A percentile compares a stretch with the other conserved stretches of the same genome.
Conservation (phyloP, 2,113 vertebrate species). For the Tragelaphus imberbis region DNA sequence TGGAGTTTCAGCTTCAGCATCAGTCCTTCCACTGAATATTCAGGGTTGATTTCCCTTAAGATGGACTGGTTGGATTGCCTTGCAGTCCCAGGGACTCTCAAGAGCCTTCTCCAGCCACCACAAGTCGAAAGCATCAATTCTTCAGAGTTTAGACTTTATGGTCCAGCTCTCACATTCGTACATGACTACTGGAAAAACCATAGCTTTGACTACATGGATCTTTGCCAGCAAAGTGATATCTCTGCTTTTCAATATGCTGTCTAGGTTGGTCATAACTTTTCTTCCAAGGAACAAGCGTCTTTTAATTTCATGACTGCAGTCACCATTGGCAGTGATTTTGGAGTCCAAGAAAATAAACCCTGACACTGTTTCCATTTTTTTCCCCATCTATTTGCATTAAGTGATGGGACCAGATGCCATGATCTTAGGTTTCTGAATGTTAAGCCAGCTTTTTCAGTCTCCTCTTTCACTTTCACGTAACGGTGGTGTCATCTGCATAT, state of each 20-base stretch:
- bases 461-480: neutral
- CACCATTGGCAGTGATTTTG: neutral
- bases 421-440: neutral
- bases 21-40: neutral
- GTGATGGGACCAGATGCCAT: neutral
- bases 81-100: neutral
- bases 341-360: neutral
- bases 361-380: neutral
- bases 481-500: neutral
- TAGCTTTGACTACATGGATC: neutral
- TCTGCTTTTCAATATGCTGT: neutral
- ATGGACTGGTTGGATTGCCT: neutral
- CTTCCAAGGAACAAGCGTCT: neutral
- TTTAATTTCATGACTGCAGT: neutral
- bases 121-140: neutral
- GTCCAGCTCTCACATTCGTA: rapidly evolving
- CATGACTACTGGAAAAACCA: neutral
- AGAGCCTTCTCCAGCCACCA: neutral
- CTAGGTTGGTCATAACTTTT: neutral
- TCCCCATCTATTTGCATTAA: neutral
- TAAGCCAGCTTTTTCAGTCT: neutral
- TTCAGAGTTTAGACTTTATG: neutral
- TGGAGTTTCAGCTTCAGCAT: neutral
- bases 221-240: neutral
- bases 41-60: neutral